Conservation (phyloP, 2,888 invertebrate species). For the Ichneumoninae sp. region DNA sequence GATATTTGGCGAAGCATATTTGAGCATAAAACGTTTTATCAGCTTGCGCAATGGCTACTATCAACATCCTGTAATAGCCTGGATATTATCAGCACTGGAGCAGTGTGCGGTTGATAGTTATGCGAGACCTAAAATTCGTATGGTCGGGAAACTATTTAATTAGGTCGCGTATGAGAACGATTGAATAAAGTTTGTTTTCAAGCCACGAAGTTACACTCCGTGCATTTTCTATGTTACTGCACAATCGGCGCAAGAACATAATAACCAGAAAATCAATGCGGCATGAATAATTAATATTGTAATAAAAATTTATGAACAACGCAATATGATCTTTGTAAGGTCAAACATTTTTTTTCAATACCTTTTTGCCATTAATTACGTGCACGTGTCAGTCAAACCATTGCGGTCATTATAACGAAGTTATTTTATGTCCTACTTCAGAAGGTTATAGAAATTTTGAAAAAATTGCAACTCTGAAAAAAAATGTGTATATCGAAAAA, state of each 20-base stretch:
- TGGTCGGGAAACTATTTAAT: neutral
- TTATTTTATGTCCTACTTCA: too few species aligned
- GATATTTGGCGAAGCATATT: neutral
- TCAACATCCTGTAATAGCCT: conserved; percentile 15
- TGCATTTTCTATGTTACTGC: neutral
- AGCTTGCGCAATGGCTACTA: neutral
- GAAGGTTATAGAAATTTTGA: too few species aligned
- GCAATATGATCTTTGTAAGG: neutral
- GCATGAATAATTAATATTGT: neutral
- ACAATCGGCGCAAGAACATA: neutral
- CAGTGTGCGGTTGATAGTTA: neutral
- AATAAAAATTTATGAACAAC: neutral
- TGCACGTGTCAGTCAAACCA: too few species aligned
- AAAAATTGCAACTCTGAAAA: too few species aligned
- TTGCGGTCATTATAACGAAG: too few species aligned
- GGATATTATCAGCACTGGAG: neutral
- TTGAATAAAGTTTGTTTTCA: neutral
- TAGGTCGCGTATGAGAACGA: neutral
- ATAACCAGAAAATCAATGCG: neutral
- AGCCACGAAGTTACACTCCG: neutral
- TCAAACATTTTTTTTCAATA: neutral
- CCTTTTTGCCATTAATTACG: neutral
- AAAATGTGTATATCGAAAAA: too few species aligned
- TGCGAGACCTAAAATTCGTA: neutral
- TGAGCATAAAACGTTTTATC: conserved; percentile 3